Evolutionary conservation across 2,888 invertebrate genomes (phyloP), one percentile per base, ranked within the genome.

Genomic region (Limnephilus marmoratus): DNA sequence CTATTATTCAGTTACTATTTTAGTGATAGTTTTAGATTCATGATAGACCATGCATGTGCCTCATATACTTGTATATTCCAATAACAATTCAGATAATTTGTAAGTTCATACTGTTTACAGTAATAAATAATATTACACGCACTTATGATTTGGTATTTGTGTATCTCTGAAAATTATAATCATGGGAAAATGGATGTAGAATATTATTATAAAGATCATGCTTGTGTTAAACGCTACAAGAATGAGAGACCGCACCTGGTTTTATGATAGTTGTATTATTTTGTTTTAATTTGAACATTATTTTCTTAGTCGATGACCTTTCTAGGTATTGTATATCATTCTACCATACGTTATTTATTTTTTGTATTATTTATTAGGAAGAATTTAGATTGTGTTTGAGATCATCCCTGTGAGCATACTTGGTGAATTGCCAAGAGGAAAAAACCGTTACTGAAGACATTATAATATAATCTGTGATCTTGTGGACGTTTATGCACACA

Each of bases 21-120:
- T 81, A 90, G 90, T 81, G n/a, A 90, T 90, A 90, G 37, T 53
- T 53, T 92, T 92, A 93, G 91, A 92, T 85, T 89, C 90, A 91
- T 91, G 34, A 88, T 92, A 92, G 93, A 93, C 93, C 93, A 93
- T 93, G 93, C 93, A 93, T 93, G 93, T 93, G 93, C 93, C 93
- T 93, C 93, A 93, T 92, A 41, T 68, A 88, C 88, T 90, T 81
- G 31, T 91, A 93, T 83, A 93, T 87, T 91, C 93, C 91, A 93
- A 93, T 91, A 92, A 90, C 68, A 87, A 34, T 90, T 86, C 92
- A 90, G 86, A 88, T 90, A 91, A 90, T 53, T n/a, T 91, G 91
- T 92, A 89, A 87, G 91, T 91, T 24, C 24, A 24, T 68, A 68
- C 53, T 68, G 68, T 68, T 68, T 68, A 68, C 18, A 7, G 68